phyloP scores from a whole-genome alignment of 2,113 vertebrate species.

The Anhinga rufa region DNA sequence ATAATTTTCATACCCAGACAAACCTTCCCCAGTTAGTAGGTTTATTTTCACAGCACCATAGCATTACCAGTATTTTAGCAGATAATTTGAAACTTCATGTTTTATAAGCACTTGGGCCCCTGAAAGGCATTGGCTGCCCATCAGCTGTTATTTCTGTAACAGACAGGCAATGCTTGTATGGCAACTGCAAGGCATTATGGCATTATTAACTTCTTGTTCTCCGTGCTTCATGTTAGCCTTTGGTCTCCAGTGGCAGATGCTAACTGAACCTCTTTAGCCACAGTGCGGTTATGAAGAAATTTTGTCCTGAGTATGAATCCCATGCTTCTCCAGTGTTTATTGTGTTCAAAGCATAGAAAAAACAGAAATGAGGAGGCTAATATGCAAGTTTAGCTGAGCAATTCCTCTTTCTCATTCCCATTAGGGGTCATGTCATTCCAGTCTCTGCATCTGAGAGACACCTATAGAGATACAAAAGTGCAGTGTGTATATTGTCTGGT shows the following conservation, averaged over 20 bases:
- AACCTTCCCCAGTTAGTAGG: background rate
- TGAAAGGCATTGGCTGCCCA: background rate
- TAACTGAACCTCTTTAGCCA: background rate
- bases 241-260: background rate
- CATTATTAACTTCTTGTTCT: background rate
- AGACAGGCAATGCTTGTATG: background rate
- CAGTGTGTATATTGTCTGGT: background rate
- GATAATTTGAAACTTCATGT: background rate
- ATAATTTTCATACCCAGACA: background rate
- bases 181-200: background rate
- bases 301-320: background rate
- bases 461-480: too few relatives aligned
- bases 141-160: background rate
- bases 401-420: background rate
- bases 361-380: background rate
- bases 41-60: background rate
- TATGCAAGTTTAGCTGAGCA: background rate
- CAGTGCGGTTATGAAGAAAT: background rate
- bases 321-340: background rate
- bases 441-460: background rate
- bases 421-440: background rate
- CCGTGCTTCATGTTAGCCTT: background rate
- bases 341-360: background rate
- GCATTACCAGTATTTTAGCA: background rate
- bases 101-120: background rate